Evolutionary conservation across 1,140 invertebrate genomes (phyloP).

Genomic region (Papilio machaon): DNA sequence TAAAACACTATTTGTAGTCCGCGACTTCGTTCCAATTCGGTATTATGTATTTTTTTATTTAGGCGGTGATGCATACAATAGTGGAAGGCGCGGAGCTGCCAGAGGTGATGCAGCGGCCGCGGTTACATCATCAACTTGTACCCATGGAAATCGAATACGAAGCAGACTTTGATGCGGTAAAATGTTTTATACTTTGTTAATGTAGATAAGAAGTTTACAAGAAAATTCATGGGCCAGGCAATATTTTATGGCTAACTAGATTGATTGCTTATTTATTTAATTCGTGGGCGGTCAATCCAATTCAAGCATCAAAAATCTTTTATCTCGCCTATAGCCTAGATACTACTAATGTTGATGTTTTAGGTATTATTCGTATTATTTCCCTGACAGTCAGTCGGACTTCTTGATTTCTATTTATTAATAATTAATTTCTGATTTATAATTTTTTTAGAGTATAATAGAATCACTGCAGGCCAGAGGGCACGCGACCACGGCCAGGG

Average conservation of each 20-base stretch:
- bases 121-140: slow-evolving; percentile 96
- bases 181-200: background rate
- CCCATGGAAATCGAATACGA: slow-evolving; percentile 94
- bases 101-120: slow-evolving; percentile 89
- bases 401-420: no score
- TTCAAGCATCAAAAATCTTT: no score
- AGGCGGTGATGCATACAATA: slow-evolving; percentile 89
- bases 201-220: no score
- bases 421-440: background rate
- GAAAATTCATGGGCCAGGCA: no score
- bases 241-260: no score
- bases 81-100: slow-evolving; percentile 89
- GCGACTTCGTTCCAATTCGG: background rate
- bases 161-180: slow-evolving; percentile 77
- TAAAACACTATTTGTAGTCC: background rate
- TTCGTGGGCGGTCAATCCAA: no score
- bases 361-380: no score
- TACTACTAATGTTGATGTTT: no score
- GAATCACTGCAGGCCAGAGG: slow-evolving; percentile 62
- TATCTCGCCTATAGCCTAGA: no score
- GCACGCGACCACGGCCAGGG: slow-evolving; percentile 73
- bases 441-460: slow-evolving; percentile 57
- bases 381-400: no score
- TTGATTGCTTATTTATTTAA: no score
- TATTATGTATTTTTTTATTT: slow-evolving; percentile 48